Conservation (phyloP, 2,888 invertebrate species). For the Thalpophila matura region DNA sequence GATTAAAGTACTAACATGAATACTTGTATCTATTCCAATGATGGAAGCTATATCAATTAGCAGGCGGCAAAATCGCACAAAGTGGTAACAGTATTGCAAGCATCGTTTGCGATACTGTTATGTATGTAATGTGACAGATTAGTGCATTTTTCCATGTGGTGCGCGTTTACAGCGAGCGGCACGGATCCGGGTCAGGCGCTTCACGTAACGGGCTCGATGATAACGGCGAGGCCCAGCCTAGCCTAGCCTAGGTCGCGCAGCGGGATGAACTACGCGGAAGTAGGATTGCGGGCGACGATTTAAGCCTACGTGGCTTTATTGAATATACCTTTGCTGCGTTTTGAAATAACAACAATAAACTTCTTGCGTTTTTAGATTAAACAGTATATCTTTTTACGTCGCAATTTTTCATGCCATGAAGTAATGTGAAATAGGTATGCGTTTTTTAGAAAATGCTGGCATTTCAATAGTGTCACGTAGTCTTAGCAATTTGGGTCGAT, state of each 20-base stretch:
- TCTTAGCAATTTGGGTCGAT: conserved; percentile 29
- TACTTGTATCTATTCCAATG: conserved; percentile 11
- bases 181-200: conserved; percentile 88
- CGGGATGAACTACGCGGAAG: conserved; percentile 90
- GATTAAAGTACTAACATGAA: not conserved
- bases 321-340: conserved; percentile 31
- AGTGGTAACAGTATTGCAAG: conserved; percentile 45
- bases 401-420: conserved; percentile 12
- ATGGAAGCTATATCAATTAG: conserved; percentile 41
- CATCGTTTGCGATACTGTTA: conserved; percentile 50
- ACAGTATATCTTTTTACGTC: conserved; percentile 12
- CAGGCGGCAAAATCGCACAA: conserved; percentile 49
- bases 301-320: conserved; percentile 67
- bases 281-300: conserved; percentile 81
- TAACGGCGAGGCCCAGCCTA: conserved; percentile 85
- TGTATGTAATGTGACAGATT: conserved; percentile 70
- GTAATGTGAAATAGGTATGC: conserved; percentile 26
- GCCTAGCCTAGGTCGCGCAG: conserved; percentile 87
- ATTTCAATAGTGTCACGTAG: conserved; percentile 47
- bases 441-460: conserved; percentile 26
- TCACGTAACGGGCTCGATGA: conserved; percentile 87
- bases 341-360: conserved; percentile 29
- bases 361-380: not conserved
- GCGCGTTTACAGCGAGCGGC: conserved; percentile 67
- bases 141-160: conserved; percentile 74